Conservation (phyloP, 2,888 invertebrate species). For the Hypselothyrea guttata region DNA sequence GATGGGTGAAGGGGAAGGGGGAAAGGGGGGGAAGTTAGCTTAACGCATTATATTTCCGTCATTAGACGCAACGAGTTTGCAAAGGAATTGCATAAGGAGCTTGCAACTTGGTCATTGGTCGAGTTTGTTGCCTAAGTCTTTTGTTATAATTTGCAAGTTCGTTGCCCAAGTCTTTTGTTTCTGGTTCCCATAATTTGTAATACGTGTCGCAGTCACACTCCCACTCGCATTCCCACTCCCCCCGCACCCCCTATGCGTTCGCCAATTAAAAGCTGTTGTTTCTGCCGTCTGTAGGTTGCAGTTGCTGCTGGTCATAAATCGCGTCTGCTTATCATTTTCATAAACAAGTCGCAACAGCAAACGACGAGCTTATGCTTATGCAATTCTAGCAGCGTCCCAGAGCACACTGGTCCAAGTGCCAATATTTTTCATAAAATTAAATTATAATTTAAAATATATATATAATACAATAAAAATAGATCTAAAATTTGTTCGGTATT, state of each 20-base stretch:
- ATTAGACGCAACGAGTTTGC: constrained; percentile 65
- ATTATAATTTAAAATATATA: too few relatives aligned
- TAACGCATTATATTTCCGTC: constrained; percentile 70
- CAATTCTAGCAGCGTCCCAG: constrained; percentile 62
- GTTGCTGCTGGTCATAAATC: constrained; percentile 63
- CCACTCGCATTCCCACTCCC: constrained; percentile 5
- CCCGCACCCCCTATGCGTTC: constrained; percentile 40
- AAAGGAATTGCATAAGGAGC: constrained; percentile 51
- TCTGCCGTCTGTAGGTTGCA: constrained; percentile 9
- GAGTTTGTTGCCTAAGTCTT: constrained; percentile 7
- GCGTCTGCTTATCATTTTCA: constrained; percentile 76
- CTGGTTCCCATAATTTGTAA: constrained; percentile 52
- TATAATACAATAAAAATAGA: too few relatives aligned
- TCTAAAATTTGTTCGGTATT: too few relatives aligned
- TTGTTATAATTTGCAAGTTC: constrained; percentile 33
- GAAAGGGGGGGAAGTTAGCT: background rate
- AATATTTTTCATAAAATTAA: too few relatives aligned
- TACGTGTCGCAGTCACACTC: constrained; percentile 24
- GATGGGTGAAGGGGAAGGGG: constrained; percentile 3
- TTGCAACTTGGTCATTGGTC: background rate
- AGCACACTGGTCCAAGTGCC: too few relatives aligned
- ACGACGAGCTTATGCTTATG: constrained; percentile 55
- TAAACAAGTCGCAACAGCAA: constrained; percentile 64
- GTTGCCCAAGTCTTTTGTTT: constrained; percentile 64
- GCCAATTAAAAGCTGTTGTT: constrained; percentile 59